Evolutionary conservation across 1,140 invertebrate species (phyloP).

Genomic region (Zaprionus davidi): DNA sequence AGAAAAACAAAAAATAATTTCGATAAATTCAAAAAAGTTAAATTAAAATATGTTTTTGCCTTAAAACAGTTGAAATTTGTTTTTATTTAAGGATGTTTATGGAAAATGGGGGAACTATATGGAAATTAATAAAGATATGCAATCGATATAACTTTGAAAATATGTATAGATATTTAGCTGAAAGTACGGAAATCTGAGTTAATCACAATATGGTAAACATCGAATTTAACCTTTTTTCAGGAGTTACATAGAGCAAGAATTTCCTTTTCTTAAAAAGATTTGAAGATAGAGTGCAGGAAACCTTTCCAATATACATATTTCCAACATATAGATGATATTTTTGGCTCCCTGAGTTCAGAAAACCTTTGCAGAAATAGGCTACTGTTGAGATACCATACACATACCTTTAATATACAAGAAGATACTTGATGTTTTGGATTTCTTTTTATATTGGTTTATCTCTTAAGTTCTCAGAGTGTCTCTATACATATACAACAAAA

Average conservation of each 20-base stretch:
- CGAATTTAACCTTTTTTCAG: too few relatives aligned
- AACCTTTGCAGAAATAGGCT: too few relatives aligned
- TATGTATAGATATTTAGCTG: too few relatives aligned
- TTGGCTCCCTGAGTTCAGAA: too few relatives aligned
- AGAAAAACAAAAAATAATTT: conserved; percentile 1
- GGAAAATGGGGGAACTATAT: background rate
- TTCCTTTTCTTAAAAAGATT: too few relatives aligned
- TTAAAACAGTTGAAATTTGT: background rate
- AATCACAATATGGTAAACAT: too few relatives aligned
- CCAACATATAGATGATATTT: background rate
- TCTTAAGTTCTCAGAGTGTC: conserved; percentile 22
- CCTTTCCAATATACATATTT: too few relatives aligned
- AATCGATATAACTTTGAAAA: too few relatives aligned
- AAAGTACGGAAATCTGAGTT: too few relatives aligned
- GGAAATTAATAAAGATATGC: background rate
- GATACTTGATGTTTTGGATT: background rate
- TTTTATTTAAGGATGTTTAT: background rate
- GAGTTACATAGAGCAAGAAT: too few relatives aligned
- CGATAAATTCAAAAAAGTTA: conserved; percentile 11
- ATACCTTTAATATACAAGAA: background rate
- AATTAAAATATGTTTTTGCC: conserved; percentile 16
- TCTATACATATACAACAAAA: conserved; percentile 36
- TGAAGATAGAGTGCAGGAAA: too few relatives aligned
- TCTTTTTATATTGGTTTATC: conserved; percentile 19
- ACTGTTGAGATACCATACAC: too few relatives aligned